A percentile compares a stretch with the other conserved stretches of the same genome.
phyloP scores from a whole-genome alignment of 2,888 invertebrate genomes.

The Epistrophe grossulariae region DNA sequence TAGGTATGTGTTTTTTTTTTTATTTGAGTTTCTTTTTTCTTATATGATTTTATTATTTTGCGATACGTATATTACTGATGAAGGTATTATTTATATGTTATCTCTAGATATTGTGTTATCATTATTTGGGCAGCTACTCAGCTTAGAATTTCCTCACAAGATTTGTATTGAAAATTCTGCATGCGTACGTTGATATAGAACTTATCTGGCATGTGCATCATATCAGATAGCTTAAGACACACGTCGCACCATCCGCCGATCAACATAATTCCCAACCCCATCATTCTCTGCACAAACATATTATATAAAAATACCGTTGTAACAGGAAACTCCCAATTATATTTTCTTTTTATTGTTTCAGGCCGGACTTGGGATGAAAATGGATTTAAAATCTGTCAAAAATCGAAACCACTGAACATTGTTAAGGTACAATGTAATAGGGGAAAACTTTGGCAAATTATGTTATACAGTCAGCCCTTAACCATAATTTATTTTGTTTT shows the following conservation, averaged over 20 bases:
- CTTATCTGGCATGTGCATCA: slow-evolving; percentile 72
- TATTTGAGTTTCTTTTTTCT: no score
- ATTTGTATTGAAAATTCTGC: neutral
- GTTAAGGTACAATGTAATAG: slow-evolving; percentile 21
- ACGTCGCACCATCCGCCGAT: slow-evolving; percentile 47
- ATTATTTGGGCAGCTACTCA: neutral
- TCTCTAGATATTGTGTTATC: neutral
- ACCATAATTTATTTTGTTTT: slow-evolving; percentile 55
- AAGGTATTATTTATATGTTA: neutral
- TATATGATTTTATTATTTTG: neutral
- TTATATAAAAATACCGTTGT: slow-evolving; percentile 17
- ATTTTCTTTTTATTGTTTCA: slow-evolving; percentile 73
- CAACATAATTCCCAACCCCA: slow-evolving; percentile 16
- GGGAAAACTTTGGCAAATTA: slow-evolving; percentile 51
- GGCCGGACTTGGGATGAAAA: slow-evolving; percentile 58
- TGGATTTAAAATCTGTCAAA: slow-evolving; percentile 71
- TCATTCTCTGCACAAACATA: neutral
- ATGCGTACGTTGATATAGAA: neutral
- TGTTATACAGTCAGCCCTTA: slow-evolving; percentile 47
- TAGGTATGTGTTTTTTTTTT: no score
- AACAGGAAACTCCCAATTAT: slow-evolving; percentile 73
- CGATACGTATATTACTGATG: neutral
- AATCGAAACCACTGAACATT: slow-evolving; percentile 63
- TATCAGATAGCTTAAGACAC: slow-evolving; percentile 70
- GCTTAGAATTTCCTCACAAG: neutral